Evolutionary conservation across 1,140 invertebrate species (phyloP), one percentile per base, ranked within the genome.

Genomic region (Euura saliciscinereae): DNA sequence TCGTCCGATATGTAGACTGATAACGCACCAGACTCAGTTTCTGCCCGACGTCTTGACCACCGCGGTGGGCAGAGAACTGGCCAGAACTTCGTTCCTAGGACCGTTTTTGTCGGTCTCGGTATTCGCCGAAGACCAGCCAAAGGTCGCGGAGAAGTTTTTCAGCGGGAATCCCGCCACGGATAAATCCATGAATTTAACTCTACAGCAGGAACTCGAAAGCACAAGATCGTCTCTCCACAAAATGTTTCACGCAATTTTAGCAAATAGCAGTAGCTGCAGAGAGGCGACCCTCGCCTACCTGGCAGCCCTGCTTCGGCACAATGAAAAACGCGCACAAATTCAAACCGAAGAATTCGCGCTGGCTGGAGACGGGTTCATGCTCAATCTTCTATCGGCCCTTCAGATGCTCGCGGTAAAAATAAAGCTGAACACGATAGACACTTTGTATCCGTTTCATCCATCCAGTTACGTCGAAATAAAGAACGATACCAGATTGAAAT

Each of bases 291-390:
- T 99, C 13, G 89, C 92, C 51, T 99, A 94, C 82, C 88, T 99
- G 28, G 90, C 93, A 0, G 88, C 91, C 45, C 85, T 97, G 2
- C 82, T 99, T 5, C 90, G 91, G 51, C 86, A 91, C 74, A 99
- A 99, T 82, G 93, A 96, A 75, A 96, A 96, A 78, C 90, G 97
- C 66, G 91, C 96, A 5, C 97, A 98, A 85, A 90, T 99, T 77
- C 94, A 97, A 84, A 93, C 92, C 45, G 96, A 98, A 83, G 95
- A 97, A 79, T 90, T 93, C 75, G 87, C 93, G 0, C 89, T 98
- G 0, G 95, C 96, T 45, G 93, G 95, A 8, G 97, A 99, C 86
- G 97, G 97, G 2, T 98, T 97, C 81, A 97, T 98, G 93, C 85
- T 99, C 45, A 99, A 99, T 88, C 85, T 99, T 4, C 90, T 98